Base-by-base conservation (phyloP, 2,797 vertebrate species). In the Rhinella marina region DNA sequence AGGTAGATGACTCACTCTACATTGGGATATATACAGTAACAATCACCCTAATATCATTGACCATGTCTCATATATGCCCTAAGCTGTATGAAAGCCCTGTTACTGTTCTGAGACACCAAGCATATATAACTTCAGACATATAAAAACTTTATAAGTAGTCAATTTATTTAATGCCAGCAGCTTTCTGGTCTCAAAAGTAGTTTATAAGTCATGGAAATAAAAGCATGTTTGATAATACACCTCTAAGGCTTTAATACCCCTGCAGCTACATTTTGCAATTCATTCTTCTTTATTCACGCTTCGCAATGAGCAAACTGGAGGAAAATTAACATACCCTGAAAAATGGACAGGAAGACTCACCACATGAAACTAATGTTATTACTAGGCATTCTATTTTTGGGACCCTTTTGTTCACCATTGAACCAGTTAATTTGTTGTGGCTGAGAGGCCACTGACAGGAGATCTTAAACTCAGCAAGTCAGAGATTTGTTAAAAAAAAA, bases 351-450 rank as follows among this genome's bases (percentile, higher is more conserved):
- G 64, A 84, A 86, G 77, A 81, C 27, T 10, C 85, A 59, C 77
- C 52, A 54, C 78, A 48, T 86, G 85, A 81, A 66, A 8, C 78
- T 32, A 57, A 81, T 81, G 77, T 79, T 72, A 81, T 86, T 81
- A 81, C 76, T 77, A 72, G 54, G 23, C 62, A 57, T 32, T 72
- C 21, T 86, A 81, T 52, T 70, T 81, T n/a, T 81, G 41, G 59
- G 7, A 59, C 61, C 59, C 64, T 41, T 86, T 70, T 81, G 64
- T 81, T 81, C 64, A 41, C 64, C 85, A 86, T 48, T 86, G 77
- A 86, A 86, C 77, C 85, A 81, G 52, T 86, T 81, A 86, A 86
- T 80, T 80, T 85, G 72, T 78, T 81, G 77, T 16, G 50, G 78
- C 29, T 81, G 54, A 27, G 81, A 81, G 52, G 76, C 56, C 78